Evolutionary conservation across 2,888 invertebrate species (phyloP), one percentile per base, ranked within the genome.

Genomic region (Chrysodeixis includens): DNA sequence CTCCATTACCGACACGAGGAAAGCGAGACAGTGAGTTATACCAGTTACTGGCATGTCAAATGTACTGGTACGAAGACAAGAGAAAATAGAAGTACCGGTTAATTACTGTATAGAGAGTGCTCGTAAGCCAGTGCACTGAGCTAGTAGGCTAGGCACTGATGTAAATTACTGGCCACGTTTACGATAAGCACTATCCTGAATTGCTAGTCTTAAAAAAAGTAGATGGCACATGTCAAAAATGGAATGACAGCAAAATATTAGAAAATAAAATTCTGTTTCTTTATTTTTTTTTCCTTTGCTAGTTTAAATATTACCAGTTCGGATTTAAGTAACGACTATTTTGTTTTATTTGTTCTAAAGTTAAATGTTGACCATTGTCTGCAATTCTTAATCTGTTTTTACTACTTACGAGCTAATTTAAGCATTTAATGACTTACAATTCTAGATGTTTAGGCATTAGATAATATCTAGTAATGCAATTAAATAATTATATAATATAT

Each of bases 1-100:
- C 22, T 53, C 52, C 40, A 61, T 62, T 65, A 66, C 12, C 6
- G 22, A 49, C 57, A 22, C 7, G 0, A 16, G 46, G 46, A 20
- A 49, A 49, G 46, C 18, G 46, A 49, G 46, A 10, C 46, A 49
- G 20, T 49, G 40, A 40, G 40, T 40, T 40, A 40, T 40, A 30
- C 4, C n/a, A 18, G 46, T 49, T 20, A 49, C 18, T 49, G 20
- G 46, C 46, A 49, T 49, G 18, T 49, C 10, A 18, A 46, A 46
- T 49, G 40, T 49, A 49, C 46, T 49, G n/a, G 12, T 9, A n/a
- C 35, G n/a, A 40, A 40, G 40, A 40, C 40, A 40, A 5, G 40
- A 40, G 40, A 40, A 40, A 40, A 40, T 40, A 40, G 40, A 40
- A 40, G 40, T 40, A 40, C 40, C 1, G n/a, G 40, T n/a, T 40